Evolutionary conservation across 2,888 invertebrate species (phyloP).

Genomic region (Netelia inedita): DNA sequence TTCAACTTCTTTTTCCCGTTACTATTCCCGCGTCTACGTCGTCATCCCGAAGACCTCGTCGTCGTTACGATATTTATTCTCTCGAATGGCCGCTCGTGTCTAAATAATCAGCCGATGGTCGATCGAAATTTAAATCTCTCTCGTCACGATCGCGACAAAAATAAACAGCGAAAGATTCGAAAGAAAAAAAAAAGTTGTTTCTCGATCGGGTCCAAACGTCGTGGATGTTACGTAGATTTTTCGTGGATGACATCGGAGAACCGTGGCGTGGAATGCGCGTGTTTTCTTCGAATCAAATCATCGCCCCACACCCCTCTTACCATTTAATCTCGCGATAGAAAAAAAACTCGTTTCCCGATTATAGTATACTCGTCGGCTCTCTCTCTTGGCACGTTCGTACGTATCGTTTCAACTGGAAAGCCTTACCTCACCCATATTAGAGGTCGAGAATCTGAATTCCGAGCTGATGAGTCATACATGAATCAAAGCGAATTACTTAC

Average conservation of each 20-base stretch:
- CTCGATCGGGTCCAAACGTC: not conserved
- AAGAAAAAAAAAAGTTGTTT: not conserved
- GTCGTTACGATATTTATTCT: not conserved
- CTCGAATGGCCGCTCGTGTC: not conserved
- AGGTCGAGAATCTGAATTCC: constrained; percentile 57
- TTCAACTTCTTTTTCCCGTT: constrained; percentile 40
- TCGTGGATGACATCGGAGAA: no score
- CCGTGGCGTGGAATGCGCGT: constrained; percentile 6
- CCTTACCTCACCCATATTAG: constrained; percentile 56
- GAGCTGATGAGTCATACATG: constrained; percentile 49
- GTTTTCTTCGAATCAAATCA: constrained; percentile 29
- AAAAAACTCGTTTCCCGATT: constrained; percentile 55
- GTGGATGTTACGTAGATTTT: not conserved
- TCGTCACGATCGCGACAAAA: no score
- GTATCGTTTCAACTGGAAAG: constrained; percentile 27
- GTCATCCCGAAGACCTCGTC: not conserved
- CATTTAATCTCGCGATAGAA: constrained; percentile 16
- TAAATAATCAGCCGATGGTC: no score
- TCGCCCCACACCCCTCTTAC: not conserved
- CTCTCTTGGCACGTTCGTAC: constrained; percentile 13
- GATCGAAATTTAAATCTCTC: no score
- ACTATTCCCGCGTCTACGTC: constrained; percentile 29
- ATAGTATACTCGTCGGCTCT: constrained; percentile 8
- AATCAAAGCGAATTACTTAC: constrained; percentile 3
- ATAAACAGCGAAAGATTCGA: not conserved